A percentile compares a stretch with the other conserved stretches of the same genome.
Conservation (phyloP, 2,888 invertebrate genomes). For the Germaria angustata region DNA sequence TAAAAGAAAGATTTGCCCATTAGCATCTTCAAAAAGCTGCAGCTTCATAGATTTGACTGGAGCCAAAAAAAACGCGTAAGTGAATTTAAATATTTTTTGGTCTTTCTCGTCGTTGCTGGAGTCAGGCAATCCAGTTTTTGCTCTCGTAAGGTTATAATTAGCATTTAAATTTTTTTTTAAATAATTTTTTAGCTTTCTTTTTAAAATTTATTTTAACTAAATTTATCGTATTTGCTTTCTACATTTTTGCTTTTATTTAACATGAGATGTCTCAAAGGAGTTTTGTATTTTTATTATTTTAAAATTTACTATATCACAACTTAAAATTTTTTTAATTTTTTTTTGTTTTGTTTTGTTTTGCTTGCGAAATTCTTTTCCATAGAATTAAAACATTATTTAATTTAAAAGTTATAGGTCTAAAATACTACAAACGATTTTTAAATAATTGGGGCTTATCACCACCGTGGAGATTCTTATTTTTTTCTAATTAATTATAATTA, state of each 20-base stretch:
- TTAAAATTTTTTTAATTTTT: constrained; percentile 36
- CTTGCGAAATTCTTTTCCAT: constrained; percentile 38
- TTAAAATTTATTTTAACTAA: constrained; percentile 37
- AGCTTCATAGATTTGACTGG: too few species aligned
- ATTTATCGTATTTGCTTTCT: constrained; percentile 4
- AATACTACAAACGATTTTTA: constrained; percentile 30
- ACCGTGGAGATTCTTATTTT: constrained; percentile 1
- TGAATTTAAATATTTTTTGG: too few species aligned
- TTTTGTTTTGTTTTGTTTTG: too few species aligned
- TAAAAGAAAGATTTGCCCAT: too few species aligned
- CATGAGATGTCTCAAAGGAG: constrained; percentile 24
- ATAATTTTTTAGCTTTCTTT: constrained; percentile 1
- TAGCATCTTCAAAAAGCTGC: too few species aligned
- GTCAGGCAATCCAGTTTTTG: not conserved
- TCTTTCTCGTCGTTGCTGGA: not conserved
- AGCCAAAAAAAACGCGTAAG: too few species aligned
- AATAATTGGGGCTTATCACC: constrained; percentile 30
- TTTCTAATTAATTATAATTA: too few species aligned
- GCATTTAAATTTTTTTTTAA: not conserved
- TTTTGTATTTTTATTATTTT: constrained; percentile 13
- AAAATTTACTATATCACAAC: constrained; percentile 62
- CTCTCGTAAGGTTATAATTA: not conserved
- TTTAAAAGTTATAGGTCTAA: constrained; percentile 25
- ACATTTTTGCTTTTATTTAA: not conserved
- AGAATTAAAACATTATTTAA: constrained; percentile 29